These are phyloP conservation scores for Cassiopea andromeda DNA, from an alignment of 30 jellyfish, hydroid and myxozoan species.

Conservation along the genomic window DNA sequence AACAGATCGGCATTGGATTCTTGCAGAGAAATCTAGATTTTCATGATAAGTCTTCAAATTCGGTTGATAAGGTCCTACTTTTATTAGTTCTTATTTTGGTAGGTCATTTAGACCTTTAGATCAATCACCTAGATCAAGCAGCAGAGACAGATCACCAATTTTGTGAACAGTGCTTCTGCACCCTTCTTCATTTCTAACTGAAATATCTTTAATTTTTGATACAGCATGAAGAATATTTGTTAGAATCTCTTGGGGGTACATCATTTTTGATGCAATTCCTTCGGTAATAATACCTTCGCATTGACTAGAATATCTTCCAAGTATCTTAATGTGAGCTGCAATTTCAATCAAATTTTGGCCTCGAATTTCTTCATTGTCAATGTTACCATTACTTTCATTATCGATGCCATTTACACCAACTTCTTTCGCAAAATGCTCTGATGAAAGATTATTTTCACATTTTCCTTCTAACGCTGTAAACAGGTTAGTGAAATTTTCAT, in stretches of 20 bases:
- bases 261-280: conserved; percentile 2
- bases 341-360: not conserved
- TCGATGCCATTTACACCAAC: too few relatives aligned
- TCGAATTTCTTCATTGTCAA: too few relatives aligned
- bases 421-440: too few relatives aligned
- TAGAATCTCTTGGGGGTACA: conserved; percentile 16
- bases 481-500: too few relatives aligned
- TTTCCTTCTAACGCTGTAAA: too few relatives aligned
- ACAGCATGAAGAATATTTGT: conserved; percentile 16
- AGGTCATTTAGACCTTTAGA: not conserved
- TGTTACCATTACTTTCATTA: too few relatives aligned
- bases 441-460: too few relatives aligned
- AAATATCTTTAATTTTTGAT: conserved; percentile 1
- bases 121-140: not conserved
- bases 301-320: conserved; percentile 28
- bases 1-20: conserved; percentile 16
- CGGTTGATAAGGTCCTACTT: conserved; percentile 55
- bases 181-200: not conserved
- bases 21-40: conserved; percentile 19
- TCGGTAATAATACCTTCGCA: conserved; percentile 14
- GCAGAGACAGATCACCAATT: not conserved
- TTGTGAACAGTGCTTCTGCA: conserved; percentile 7
- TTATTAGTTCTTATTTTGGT: conserved; percentile 4
- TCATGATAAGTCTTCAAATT: conserved; percentile 14
- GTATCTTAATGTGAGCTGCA: conserved; percentile 23